A percentile compares a stretch with the other conserved stretches of the same genome.
These are phyloP conservation scores for Chaunax sp. DNA, from an alignment of 2,797 vertebrate species.

Conservation along the genomic window DNA sequence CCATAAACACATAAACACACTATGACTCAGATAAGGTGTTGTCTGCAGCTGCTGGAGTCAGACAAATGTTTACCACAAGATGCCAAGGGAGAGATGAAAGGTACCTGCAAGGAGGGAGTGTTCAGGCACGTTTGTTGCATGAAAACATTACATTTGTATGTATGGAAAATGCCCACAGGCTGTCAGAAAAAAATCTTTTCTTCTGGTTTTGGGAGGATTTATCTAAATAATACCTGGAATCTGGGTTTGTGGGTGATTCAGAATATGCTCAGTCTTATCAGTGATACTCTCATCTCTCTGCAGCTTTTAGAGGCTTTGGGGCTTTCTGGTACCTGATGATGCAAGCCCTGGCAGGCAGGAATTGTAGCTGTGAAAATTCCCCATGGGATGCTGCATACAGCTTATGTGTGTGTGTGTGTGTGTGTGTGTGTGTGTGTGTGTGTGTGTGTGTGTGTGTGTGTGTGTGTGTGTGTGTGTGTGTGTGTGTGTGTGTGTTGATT, in stretches of 20 bases:
- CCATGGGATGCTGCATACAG: conserved; percentile 3
- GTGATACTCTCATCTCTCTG: conserved; percentile 41
- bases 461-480: background rate
- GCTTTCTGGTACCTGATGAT: conserved; percentile 56
- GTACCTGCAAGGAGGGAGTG: background rate
- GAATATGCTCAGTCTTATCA: conserved; percentile 36
- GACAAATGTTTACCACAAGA: conserved; percentile 7
- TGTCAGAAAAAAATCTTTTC: background rate
- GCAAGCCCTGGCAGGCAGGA: conserved; percentile 54
- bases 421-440: background rate
- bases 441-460: background rate
- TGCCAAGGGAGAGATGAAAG: background rate
- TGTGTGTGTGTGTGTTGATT: conserved; percentile 3
- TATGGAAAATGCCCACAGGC: conserved; percentile 22
- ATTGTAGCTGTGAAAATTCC: conserved; percentile 52
- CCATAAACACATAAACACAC: conserved; percentile 11
- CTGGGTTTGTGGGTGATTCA: conserved; percentile 18
- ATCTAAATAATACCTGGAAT: conserved; percentile 8
- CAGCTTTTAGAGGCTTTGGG: conserved; percentile 35
- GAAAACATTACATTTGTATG: conserved; percentile 18
- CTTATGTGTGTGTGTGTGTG: background rate
- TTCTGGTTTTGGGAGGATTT: conserved; percentile 8
- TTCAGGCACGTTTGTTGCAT: conserved; percentile 7
- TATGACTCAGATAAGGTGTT: conserved; percentile 1
- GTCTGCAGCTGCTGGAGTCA: background rate